A percentile compares a stretch with the other conserved stretches of the same genome.
phyloP scores from a whole-genome alignment of 1,140 invertebrate genomes.

The fruit fly (Drosophila melanogaster) region DNA sequence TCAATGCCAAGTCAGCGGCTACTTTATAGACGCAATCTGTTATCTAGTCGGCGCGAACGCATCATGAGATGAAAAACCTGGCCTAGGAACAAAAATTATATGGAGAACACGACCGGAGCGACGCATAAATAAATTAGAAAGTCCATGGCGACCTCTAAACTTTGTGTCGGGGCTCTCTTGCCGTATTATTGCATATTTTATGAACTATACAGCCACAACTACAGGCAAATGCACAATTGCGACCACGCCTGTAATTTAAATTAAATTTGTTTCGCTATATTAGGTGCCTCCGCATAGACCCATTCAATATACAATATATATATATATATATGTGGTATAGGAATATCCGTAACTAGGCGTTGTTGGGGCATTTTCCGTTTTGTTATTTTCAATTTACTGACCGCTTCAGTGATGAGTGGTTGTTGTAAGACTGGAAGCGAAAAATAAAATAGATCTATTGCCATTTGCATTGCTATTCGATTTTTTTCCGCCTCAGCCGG shows the following conservation, averaged over 20 bases:
- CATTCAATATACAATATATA: constrained; percentile 19
- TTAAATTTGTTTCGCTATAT: constrained; percentile 82
- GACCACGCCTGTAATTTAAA: constrained; percentile 83
- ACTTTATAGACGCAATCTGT: constrained; percentile 35
- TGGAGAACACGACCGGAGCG: constrained; percentile 51
- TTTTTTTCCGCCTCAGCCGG: constrained; percentile 56
- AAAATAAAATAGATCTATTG: constrained; percentile 44
- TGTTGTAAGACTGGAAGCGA: constrained; percentile 60
- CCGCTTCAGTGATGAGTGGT: constrained; percentile 58
- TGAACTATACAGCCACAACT: constrained; percentile 50
- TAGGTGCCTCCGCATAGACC: constrained; percentile 73
- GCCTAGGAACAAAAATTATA: constrained; percentile 62
- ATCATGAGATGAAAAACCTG: constrained; percentile 47
- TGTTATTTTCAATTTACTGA: constrained; percentile 41
- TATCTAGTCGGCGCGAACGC: constrained; percentile 53
- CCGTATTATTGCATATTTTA: constrained; percentile 79
- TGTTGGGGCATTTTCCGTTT: constrained; percentile 33
- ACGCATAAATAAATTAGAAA: constrained; percentile 83
- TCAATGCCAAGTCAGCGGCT: constrained; percentile 60
- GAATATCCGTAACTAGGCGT: constrained; percentile 76
- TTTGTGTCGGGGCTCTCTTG: constrained; percentile 57
- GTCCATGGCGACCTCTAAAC: constrained; percentile 79
- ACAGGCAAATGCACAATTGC: constrained; percentile 33
- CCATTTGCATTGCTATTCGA: constrained; percentile 16
- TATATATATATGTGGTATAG: constrained; percentile 42